Conservation (phyloP, 2,888 invertebrate genomes). For the Thereva nobilitata region DNA sequence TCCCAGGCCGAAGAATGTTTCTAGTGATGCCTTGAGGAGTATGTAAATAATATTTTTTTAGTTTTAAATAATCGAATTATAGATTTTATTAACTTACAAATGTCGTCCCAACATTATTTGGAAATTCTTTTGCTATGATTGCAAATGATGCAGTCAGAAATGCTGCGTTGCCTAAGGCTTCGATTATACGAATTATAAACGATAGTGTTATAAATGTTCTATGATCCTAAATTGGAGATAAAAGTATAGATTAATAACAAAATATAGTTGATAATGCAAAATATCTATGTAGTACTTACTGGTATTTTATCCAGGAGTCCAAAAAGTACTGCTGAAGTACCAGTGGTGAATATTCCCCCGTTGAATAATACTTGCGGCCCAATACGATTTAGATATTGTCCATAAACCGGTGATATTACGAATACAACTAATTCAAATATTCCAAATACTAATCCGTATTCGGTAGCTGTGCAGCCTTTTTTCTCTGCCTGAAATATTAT, state of each 20-base stretch:
- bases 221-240: slow-evolving; percentile 60
- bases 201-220: slow-evolving; percentile 76
- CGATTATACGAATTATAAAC: slow-evolving; percentile 77
- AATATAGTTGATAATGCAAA: not conserved
- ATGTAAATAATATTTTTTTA: slow-evolving; percentile 18
- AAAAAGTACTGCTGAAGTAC: slow-evolving; percentile 80
- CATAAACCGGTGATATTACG: slow-evolving; percentile 79
- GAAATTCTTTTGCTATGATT: slow-evolving; percentile 86
- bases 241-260: not conserved
- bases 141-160: slow-evolving; percentile 86
- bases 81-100: slow-evolving; percentile 68
- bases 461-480: slow-evolving; percentile 78
- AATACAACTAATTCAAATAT: slow-evolving; percentile 84
- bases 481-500: slow-evolving; percentile 63
- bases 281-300: slow-evolving; percentile 32
- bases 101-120: slow-evolving; percentile 80
- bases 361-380: slow-evolving; percentile 83
- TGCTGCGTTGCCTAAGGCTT: slow-evolving; percentile 85
- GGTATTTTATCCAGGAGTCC: slow-evolving; percentile 57
- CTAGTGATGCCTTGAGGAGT: slow-evolving; percentile 70
- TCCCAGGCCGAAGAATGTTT: slow-evolving; percentile 85
- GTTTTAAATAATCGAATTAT: slow-evolving; percentile 8
- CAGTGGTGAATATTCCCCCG: slow-evolving; percentile 80
- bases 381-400: slow-evolving; percentile 74
- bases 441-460: slow-evolving; percentile 86